Base-by-base conservation (phyloP, 35 echinoderm and acorn worm species). In the Holothuria glaberrima region DNA sequence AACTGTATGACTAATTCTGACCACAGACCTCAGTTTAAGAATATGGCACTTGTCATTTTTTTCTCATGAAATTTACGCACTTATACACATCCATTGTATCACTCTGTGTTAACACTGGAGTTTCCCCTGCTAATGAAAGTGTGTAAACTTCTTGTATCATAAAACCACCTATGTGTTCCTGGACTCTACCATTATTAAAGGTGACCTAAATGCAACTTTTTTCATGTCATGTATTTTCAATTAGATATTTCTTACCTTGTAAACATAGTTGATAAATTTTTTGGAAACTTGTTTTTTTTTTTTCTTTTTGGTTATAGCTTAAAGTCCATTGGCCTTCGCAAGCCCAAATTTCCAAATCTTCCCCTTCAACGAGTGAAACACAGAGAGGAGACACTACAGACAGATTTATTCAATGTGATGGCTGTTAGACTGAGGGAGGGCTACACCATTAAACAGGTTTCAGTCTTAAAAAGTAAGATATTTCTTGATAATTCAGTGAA, bases 391-490 rank as follows among this genome's bases (percentile, higher is more conserved):
- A 91, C 59, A 12, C 87, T 99, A 20, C 93, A 94, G 52, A 93
- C 93, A 25, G 77, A 74, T 38, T 89, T 99, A 4, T 73, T 86
- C 46, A 92, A 93, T 71, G 91, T 99, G 1, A 71, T 99, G 58
- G 94, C 93, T 19, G 91, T 99, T 21, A 59, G 97, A 77, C 88
- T 99, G 3, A 41, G 97, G 71, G 97, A 99, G 74, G 97, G 97
- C 30, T 99, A 93, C 86, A 94, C 93, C 57, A 99, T 99, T 76
- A 94, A 99, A 65, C 91, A 94, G 81, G 93, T 94, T 5, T 71
- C 80, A 22, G 29, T 99, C 20, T 90, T 90, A 1, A 99, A 99
- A 88, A 91, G 95, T 97, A 86, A 88, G 94, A 9, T 45, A 28
- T 34, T 38, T 48, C 13, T 76, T 10, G 5, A 22, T 44, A 12